Evolutionary conservation across 2,797 vertebrate species (phyloP).

Genomic region (Liasis olivaceus): DNA sequence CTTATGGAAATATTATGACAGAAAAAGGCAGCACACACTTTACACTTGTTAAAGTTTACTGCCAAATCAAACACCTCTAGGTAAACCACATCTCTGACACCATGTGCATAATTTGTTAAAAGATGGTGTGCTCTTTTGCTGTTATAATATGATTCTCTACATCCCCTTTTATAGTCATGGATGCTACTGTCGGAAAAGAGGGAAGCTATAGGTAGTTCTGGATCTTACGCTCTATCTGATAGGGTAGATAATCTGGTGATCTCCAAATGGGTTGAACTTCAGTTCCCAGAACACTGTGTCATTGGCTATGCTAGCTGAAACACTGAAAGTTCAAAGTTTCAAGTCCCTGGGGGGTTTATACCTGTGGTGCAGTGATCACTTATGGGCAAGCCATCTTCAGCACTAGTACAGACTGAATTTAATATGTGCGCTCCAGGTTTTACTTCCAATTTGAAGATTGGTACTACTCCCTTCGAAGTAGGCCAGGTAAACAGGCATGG

Average conservation of each 20-base stretch:
- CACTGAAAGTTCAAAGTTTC: background rate
- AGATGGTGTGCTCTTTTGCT: background rate
- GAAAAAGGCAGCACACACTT: background rate
- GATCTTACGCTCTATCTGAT: background rate
- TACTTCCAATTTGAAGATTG: background rate
- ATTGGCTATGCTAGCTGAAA: background rate
- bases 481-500: too few species aligned
- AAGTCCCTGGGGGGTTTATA: background rate
- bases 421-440: background rate
- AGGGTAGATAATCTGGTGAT: background rate
- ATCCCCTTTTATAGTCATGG: background rate
- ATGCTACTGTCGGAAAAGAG: background rate
- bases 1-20: background rate
- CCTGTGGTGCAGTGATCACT: background rate
- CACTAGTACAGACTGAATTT: background rate
- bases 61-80: background rate
- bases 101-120: background rate
- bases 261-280: background rate
- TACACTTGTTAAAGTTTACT: background rate
- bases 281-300: background rate
- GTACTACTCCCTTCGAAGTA: too few species aligned
- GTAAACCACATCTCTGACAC: background rate
- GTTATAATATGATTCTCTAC: background rate
- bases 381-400: background rate
- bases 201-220: background rate